These are phyloP conservation scores for Paramisgurnus dabryanus DNA, from an alignment of 2,113 vertebrate species.

Conservation along the genomic window DNA sequence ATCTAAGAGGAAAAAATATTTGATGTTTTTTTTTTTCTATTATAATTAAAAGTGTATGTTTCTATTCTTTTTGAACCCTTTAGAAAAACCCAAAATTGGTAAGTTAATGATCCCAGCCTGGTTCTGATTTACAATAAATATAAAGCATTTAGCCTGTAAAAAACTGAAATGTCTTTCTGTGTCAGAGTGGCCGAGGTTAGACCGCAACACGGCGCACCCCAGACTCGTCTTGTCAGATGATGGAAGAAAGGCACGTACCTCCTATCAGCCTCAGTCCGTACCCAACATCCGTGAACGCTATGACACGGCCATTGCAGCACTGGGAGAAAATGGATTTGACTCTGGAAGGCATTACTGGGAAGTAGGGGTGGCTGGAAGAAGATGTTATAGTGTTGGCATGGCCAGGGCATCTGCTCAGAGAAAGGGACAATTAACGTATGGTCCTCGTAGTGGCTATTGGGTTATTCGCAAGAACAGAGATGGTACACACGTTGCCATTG, in stretches of 20 bases:
- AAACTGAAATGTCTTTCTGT: constrained; percentile 25
- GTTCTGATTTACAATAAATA: background rate
- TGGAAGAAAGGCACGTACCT: constrained; percentile 36
- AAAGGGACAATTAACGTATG: background rate
- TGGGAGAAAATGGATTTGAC: constrained; percentile 55
- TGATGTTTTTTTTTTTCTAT: background rate
- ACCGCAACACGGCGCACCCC: constrained; percentile 59
- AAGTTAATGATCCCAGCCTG: background rate
- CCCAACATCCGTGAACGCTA: constrained; percentile 48
- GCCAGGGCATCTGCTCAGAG: constrained; percentile 56
- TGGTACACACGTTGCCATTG: constrained; percentile 3
- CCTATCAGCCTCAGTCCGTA: accelerated
- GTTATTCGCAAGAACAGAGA: constrained; percentile 51
- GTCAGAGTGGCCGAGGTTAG: constrained; percentile 47
- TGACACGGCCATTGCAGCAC: constrained; percentile 41
- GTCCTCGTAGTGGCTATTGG: constrained; percentile 52
- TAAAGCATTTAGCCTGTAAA: background rate
- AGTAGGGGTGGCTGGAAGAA: constrained; percentile 52
- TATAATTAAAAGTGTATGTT: background rate
- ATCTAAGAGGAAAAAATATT: background rate
- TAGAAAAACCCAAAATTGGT: background rate
- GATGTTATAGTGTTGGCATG: constrained; percentile 62
- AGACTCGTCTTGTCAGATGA: constrained; percentile 48
- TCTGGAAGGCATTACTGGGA: constrained; percentile 66
- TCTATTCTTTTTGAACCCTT: background rate